Evolutionary conservation across 2,888 invertebrate genomes (phyloP), one percentile per base, ranked within the genome.

Genomic region (Lysandra coridon): DNA sequence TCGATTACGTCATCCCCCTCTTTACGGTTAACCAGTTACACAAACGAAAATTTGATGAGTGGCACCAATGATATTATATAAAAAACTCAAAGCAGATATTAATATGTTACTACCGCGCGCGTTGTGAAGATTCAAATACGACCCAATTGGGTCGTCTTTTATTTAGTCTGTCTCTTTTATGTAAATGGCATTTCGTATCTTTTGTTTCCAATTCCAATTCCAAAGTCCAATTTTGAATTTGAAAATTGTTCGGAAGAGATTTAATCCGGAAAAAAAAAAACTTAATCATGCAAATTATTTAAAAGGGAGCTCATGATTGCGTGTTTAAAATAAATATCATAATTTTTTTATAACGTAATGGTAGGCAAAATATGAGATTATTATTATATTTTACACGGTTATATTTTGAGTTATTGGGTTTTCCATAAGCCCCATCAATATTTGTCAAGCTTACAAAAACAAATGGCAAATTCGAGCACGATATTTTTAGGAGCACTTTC

Each of bases 291-390:
- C 33, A 33, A 69, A 69, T 69, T 5, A 69, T 14, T 17, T 69
- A 33, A 69, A 69, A 62, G 62, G n/a, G 62, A 10, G 12, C 64
- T 69, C 30, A 33, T 14, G 30, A 33, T 37, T 33, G 69, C 69
- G 69, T 69, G 33, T 69, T 69, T 33, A 69, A 14, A 69, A 64
- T 64, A 64, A 64, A 69, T 64, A 62, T 62, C 23, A 7, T 17
- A 17, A 57, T 57, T 57, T 1, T 17, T 23, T 62, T 62, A 49
- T 62, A 3, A 30, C 30, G 3, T 69, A 12, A 69, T 69, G 12
- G 64, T 33, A 23, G 12, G 64, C 14, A 23, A 10, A 44, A 12
- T 49, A 10, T 49, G 12, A 49, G 10, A 33, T 30, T 30, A 30
- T 69, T 30, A 14, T 69, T 33, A 3, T 69, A 69, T 30, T 69